These are phyloP conservation scores for Pantherophis alleghaniensis DNA, from an alignment of 2,797 vertebrate species.

Conservation along the genomic window DNA sequence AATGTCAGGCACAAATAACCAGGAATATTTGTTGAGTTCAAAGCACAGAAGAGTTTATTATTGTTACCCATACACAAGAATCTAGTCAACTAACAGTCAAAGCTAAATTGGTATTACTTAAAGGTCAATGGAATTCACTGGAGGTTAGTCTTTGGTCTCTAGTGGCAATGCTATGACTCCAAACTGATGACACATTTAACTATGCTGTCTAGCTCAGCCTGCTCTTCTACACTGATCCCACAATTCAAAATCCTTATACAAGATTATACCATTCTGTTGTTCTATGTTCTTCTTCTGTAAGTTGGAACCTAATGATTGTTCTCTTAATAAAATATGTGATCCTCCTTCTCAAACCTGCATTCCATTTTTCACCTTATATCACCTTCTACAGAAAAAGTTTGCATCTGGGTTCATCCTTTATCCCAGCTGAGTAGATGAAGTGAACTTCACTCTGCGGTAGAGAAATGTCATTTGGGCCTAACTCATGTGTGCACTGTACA, in stretches of 20 bases:
- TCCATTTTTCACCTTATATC: not conserved
- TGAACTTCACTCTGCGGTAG: not conserved
- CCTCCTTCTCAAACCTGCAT: not conserved
- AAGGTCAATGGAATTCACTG: not conserved
- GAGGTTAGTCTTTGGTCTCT: not conserved
- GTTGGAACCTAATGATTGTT: not conserved
- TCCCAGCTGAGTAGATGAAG: not conserved
- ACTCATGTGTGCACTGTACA: not conserved
- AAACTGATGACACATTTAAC: not conserved
- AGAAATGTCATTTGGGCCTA: not conserved
- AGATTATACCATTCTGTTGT: not conserved
- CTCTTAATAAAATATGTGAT: not conserved
- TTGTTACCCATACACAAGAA: not conserved
- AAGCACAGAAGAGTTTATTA: not conserved
- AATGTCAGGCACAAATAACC: not conserved
- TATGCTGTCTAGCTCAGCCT: not conserved
- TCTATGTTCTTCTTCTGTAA: not conserved
- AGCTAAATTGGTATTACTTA: not conserved
- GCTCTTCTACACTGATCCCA: not conserved
- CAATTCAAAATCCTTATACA: not conserved
- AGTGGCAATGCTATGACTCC: not conserved
- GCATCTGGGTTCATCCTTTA: not conserved
- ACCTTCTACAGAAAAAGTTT: not conserved
- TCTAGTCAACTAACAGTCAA: not conserved
- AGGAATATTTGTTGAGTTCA: not conserved